A percentile compares a stretch with the other conserved stretches of the same genome.
These are phyloP conservation scores for Microplitis deprimator DNA, from an alignment of 2,888 invertebrate genomes.

Conservation along the genomic window DNA sequence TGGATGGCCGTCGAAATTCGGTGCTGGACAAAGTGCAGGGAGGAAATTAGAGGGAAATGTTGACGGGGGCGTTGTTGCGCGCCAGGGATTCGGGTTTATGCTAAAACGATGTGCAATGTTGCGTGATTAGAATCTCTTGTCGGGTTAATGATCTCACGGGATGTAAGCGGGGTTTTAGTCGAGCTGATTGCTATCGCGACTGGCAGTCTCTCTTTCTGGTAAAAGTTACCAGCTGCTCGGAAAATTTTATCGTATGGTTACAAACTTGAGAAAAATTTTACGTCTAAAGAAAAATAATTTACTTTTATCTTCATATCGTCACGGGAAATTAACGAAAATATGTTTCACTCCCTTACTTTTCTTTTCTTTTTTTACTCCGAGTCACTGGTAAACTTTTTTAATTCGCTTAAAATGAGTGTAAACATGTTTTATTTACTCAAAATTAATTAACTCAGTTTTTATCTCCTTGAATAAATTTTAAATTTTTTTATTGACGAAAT, in stretches of 20 bases:
- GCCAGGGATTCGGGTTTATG: slow-evolving; percentile 37
- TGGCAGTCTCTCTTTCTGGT: slow-evolving; percentile 18
- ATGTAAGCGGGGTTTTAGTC: slow-evolving; percentile 38
- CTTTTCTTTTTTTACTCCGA: no score
- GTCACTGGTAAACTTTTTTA: no score
- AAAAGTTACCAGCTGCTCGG: slow-evolving; percentile 37
- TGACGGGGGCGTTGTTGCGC: slow-evolving; percentile 29
- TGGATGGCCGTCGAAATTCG: neutral
- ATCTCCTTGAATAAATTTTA: no score
- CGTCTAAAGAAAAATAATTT: no score
- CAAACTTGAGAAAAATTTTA: no score
- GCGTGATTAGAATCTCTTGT: slow-evolving; percentile 46
- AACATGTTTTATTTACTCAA: no score
- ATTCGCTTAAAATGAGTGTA: no score
- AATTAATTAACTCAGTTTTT: no score
- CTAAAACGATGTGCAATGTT: slow-evolving; percentile 47
- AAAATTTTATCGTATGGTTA: slow-evolving; percentile 14
- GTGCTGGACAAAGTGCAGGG: neutral
- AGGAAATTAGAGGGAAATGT: slow-evolving; percentile 38
- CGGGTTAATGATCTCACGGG: slow-evolving; percentile 45
- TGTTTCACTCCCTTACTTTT: no score
- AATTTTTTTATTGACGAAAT: no score
- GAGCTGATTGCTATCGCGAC: slow-evolving; percentile 40
- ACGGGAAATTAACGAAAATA: no score
- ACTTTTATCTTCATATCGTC: no score